Conservation (phyloP, 2,888 invertebrate genomes). For the Scaptomyza caliginosa region DNA sequence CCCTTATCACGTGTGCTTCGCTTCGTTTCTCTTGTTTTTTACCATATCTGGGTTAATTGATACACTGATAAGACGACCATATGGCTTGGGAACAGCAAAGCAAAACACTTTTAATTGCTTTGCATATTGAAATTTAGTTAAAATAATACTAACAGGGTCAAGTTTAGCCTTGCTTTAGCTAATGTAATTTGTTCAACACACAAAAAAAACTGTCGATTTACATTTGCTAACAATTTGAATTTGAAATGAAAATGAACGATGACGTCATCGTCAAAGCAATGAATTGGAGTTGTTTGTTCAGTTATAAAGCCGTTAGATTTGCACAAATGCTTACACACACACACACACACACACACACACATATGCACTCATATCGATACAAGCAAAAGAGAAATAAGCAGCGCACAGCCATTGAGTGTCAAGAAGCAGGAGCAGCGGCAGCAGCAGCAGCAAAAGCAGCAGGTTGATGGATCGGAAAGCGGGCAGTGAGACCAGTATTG, state of each 20-base stretch:
- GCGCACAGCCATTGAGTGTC: not conserved
- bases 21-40: slow-evolving; percentile 27
- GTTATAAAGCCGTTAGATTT: slow-evolving; percentile 46
- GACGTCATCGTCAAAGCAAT: slow-evolving; percentile 43
- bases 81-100: slow-evolving; percentile 1
- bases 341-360: not conserved
- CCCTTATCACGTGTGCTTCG: slow-evolving; percentile 38
- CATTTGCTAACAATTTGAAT: slow-evolving; percentile 22
- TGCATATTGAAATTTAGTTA: not conserved
- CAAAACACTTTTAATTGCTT: slow-evolving; percentile 1
- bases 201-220: slow-evolving; percentile 4
- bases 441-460: slow-evolving; percentile 19
- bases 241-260: slow-evolving; percentile 33
- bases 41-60: slow-evolving; percentile 62
- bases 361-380: not conserved
- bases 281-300: slow-evolving; percentile 49
- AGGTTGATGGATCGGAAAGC: slow-evolving; percentile 40
- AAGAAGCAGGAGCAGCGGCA: slow-evolving; percentile 16
- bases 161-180: too few relatives aligned
- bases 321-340: not conserved
- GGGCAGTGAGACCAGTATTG: slow-evolving; percentile 41
- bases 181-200: not conserved
- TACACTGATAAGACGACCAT: slow-evolving; percentile 51
- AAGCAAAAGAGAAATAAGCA: slow-evolving; percentile 34
- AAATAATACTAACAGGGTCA: too few relatives aligned